Conservation (phyloP, 2,113 vertebrate genomes). For the Meleagris gallopavo region DNA sequence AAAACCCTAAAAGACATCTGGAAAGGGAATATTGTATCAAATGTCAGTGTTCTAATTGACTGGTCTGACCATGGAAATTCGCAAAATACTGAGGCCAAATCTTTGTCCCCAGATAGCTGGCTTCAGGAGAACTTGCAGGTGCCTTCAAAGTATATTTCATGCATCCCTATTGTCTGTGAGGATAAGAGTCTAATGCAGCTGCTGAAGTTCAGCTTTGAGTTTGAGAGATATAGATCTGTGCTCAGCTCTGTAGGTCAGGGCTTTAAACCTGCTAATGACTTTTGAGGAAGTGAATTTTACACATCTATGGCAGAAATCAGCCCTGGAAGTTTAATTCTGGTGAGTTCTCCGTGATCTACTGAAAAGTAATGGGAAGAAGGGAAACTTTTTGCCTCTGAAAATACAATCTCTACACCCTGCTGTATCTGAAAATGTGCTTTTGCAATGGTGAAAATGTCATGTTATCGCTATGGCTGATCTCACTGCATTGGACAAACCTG, state of each 20-base stretch:
- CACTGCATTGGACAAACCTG: not conserved
- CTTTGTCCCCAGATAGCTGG: slow-evolving; percentile 41
- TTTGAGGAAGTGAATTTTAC: slow-evolving; percentile 20
- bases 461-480: not conserved
- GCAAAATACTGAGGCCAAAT: slow-evolving; percentile 54
- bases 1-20: slow-evolving; percentile 61
- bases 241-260: slow-evolving; percentile 53
- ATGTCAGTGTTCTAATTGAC: slow-evolving; percentile 60
- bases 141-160: slow-evolving; percentile 31
- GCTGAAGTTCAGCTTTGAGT: slow-evolving; percentile 61
- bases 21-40: slow-evolving; percentile 25
- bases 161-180: slow-evolving; percentile 57
- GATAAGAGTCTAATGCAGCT: slow-evolving; percentile 51
- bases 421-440: slow-evolving; percentile 37
- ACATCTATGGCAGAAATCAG: slow-evolving; percentile 5
- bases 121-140: slow-evolving; percentile 51
- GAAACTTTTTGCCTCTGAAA: slow-evolving; percentile 25
- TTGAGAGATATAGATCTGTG: slow-evolving; percentile 27
- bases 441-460: not conserved
- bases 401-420: not conserved
- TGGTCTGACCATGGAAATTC: slow-evolving; percentile 36
- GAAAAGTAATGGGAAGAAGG: slow-evolving; percentile 9
- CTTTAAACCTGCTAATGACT: slow-evolving; percentile 53
- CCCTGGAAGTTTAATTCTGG: not conserved
- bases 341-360: slow-evolving; percentile 3